These are phyloP conservation scores for Nothoprocta pentlandii DNA, from an alignment of 2,113 vertebrate genomes.

Conservation along the genomic window DNA sequence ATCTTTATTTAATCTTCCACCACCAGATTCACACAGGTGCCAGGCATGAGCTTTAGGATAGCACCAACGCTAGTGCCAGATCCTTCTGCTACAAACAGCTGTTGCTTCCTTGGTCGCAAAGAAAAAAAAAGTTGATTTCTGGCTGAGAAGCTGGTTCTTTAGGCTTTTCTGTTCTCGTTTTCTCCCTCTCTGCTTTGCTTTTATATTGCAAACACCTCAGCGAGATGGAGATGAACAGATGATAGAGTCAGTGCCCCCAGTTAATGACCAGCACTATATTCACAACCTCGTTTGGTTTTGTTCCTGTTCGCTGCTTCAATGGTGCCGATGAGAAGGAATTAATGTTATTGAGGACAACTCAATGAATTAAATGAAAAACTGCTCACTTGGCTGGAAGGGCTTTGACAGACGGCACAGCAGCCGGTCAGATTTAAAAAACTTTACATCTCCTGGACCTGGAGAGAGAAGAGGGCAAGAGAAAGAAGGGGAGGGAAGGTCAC, in stretches of 20 bases:
- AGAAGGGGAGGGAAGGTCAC: conserved; percentile 51
- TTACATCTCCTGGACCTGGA: conserved; percentile 65
- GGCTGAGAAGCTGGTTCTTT: neutral
- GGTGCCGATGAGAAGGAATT: conserved; percentile 79
- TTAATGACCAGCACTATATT: conserved; percentile 88
- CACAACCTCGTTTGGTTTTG: conserved; percentile 83
- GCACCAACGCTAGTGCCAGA: neutral
- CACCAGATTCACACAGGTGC: neutral
- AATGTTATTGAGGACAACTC: conserved; percentile 75
- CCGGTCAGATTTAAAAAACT: conserved; percentile 75
- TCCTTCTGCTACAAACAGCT: neutral
- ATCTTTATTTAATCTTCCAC: neutral
- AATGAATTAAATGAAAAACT: conserved; percentile 80
- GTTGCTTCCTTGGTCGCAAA: neutral
- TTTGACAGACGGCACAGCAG: conserved; percentile 85
- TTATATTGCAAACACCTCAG: conserved; percentile 3
- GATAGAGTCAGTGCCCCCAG: conserved; percentile 74
- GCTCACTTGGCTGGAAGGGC: conserved; percentile 83
- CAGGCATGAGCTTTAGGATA: neutral
- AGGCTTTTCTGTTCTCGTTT: conserved; percentile 53
- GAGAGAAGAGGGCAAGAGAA: conserved; percentile 40
- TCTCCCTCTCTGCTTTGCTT: neutral
- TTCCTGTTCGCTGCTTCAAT: conserved; percentile 71
- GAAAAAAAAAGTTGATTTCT: neutral
- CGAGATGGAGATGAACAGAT: conserved; percentile 62